Percentiles rank a stretch among this genome's conserved stretches.
These are phyloP conservation scores for Eupithecia abbreviata DNA, from an alignment of 2,888 invertebrate species.

Conservation along the genomic window DNA sequence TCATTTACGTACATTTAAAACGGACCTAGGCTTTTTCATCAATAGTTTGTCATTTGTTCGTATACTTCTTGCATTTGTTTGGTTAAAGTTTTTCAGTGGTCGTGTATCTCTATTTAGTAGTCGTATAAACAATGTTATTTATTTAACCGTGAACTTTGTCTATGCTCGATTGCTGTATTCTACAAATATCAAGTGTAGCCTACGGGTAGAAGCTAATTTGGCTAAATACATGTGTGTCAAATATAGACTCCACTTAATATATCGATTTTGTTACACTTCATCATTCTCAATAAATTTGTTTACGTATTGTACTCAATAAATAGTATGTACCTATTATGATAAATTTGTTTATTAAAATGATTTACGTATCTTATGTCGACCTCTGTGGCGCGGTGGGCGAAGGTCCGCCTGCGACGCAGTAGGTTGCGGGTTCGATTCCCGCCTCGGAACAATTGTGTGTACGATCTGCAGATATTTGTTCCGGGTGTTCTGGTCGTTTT, in stretches of 20 bases:
- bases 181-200: constrained; percentile 1
- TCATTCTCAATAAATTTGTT: background rate
- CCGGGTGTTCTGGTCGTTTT: too few species aligned
- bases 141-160: background rate
- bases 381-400: too few species aligned
- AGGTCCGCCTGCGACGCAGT: too few species aligned
- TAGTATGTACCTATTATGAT: background rate
- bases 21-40: background rate
- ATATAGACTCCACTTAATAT: background rate
- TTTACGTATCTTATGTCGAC: too few species aligned
- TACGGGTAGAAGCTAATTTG: background rate
- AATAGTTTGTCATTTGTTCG: background rate
- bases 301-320: background rate
- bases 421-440: too few species aligned
- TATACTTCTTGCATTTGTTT: background rate
- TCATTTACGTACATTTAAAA: too few species aligned
- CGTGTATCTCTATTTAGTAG: background rate
- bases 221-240: background rate
- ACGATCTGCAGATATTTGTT: too few species aligned
- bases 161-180: background rate
- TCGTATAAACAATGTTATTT: background rate
- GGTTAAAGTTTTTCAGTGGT: background rate
- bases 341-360: background rate
- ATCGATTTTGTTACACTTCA: background rate
- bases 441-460: too few species aligned